These are phyloP conservation scores for Cyphomyrus discorhynchus DNA, from an alignment of 2,113 vertebrate genomes.

Conservation along the genomic window DNA sequence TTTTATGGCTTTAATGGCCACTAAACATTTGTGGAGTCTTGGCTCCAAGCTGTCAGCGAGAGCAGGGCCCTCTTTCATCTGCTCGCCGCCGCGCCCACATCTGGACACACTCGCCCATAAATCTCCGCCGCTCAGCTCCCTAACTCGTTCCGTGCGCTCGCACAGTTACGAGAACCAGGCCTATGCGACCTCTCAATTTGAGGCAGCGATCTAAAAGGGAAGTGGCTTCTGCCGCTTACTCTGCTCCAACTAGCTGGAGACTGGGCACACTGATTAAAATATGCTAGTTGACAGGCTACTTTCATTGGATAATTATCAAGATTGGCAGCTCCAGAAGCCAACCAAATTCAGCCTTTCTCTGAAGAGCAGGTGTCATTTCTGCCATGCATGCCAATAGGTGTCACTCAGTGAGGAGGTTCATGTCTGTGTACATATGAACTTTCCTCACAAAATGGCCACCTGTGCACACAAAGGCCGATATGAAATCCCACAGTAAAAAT, in stretches of 20 bases:
- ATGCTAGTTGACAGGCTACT: slow-evolving; percentile 52
- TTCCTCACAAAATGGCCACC: not conserved
- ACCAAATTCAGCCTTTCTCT: slow-evolving; percentile 26
- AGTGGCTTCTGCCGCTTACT: not conserved
- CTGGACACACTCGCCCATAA: slow-evolving; percentile 63
- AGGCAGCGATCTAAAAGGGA: slow-evolving; percentile 44
- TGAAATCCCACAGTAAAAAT: not conserved
- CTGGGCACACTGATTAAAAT: slow-evolving; percentile 48
- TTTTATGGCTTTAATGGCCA: slow-evolving; percentile 45
- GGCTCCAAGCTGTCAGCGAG: slow-evolving; percentile 58
- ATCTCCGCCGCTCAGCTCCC: slow-evolving; percentile 51
- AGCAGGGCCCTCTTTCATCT: slow-evolving; percentile 57
- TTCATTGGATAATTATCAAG: slow-evolving; percentile 63
- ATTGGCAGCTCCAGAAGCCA: slow-evolving; percentile 54
- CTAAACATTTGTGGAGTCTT: slow-evolving; percentile 56
- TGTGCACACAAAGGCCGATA: not conserved
- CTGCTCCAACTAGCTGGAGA: not conserved
- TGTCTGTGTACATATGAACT: not conserved
- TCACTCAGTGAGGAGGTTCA: not conserved
- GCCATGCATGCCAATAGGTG: not conserved
- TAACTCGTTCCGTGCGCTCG: slow-evolving; percentile 50
- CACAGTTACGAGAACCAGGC: slow-evolving; percentile 63
- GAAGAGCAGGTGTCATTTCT: not conserved
- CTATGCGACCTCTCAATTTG: slow-evolving; percentile 54
- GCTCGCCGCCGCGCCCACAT: slow-evolving; percentile 52